Conservation (phyloP, 2,888 invertebrate genomes). For the Yponomeuta sedellus region DNA sequence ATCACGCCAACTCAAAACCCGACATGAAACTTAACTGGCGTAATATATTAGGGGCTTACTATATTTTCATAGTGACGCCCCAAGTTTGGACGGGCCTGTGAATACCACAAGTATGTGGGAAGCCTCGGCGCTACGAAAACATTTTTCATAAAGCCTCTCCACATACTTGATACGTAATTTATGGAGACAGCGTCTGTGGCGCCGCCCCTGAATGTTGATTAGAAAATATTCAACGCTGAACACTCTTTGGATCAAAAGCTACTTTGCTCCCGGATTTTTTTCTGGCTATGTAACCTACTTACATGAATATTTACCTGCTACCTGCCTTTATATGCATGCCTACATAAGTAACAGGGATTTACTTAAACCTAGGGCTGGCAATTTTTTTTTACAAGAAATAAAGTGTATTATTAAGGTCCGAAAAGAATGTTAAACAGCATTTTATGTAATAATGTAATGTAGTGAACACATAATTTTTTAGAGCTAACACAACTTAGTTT, state of each 20-base stretch:
- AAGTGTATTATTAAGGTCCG: too few relatives aligned
- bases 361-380: too few relatives aligned
- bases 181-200: constrained; percentile 60
- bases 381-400: too few relatives aligned
- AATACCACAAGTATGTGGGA: constrained; percentile 9
- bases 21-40: constrained; percentile 5
- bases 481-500: too few relatives aligned
- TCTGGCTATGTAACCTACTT: constrained; percentile 5
- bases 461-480: too few relatives aligned
- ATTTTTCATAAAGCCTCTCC: constrained; percentile 69
- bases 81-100: not conserved
- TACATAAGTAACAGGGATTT: too few relatives aligned
- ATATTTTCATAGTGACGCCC: constrained; percentile 4
- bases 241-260: constrained; percentile 36
- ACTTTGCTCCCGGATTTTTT: constrained; percentile 6
- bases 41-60: constrained; percentile 10
- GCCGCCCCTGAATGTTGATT: constrained; percentile 67
- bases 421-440: too few relatives aligned
- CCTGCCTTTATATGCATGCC: too few relatives aligned
- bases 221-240: constrained; percentile 45
- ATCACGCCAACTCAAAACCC: constrained; percentile 10
- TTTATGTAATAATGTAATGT: too few relatives aligned
- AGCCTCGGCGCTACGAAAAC: constrained; percentile 43
- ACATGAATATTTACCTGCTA: constrained; percentile 2
- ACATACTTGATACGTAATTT: constrained; percentile 71